Percentiles rank a stretch among this genome's conserved stretches.
These are phyloP conservation scores for Leuciscus idus DNA, from an alignment of 2,113 vertebrate genomes.

Conservation along the genomic window DNA sequence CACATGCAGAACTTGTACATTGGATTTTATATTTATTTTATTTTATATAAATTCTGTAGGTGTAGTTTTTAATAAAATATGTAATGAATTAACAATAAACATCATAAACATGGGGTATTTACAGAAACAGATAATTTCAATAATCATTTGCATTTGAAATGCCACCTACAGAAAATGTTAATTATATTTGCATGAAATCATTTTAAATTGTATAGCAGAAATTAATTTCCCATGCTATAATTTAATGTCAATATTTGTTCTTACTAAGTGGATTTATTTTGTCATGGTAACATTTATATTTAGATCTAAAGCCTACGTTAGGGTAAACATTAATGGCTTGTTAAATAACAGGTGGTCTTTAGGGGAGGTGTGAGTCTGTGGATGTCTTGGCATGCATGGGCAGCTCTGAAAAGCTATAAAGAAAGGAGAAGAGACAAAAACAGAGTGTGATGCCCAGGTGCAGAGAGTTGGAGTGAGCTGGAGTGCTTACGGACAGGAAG, in stretches of 20 bases:
- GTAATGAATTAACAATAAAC: not conserved
- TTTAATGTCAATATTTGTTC: not conserved
- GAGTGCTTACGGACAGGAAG: not conserved
- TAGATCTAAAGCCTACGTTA: not conserved
- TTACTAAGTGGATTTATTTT: not conserved
- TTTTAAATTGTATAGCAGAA: not conserved
- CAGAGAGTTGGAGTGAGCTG: not conserved
- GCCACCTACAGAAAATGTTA: not conserved
- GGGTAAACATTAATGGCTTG: not conserved
- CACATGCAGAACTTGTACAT: no score
- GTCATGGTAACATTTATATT: not conserved
- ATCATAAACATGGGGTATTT: not conserved
- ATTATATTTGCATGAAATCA: no score
- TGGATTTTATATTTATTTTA: no score
- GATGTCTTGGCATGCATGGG: conserved; percentile 42
- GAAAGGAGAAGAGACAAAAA: not conserved
- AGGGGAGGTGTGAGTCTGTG: not conserved
- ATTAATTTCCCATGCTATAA: not conserved
- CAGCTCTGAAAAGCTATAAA: conserved; percentile 33
- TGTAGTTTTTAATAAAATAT: not conserved
- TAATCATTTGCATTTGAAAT: not conserved
- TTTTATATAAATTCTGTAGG: no score
- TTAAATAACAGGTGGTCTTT: conserved; percentile 8
- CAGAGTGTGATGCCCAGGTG: conserved; percentile 2
- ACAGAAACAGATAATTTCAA: not conserved